Evolutionary conservation across 2,888 invertebrate species (phyloP).

Genomic region (Cheiracanthium punctorium): DNA sequence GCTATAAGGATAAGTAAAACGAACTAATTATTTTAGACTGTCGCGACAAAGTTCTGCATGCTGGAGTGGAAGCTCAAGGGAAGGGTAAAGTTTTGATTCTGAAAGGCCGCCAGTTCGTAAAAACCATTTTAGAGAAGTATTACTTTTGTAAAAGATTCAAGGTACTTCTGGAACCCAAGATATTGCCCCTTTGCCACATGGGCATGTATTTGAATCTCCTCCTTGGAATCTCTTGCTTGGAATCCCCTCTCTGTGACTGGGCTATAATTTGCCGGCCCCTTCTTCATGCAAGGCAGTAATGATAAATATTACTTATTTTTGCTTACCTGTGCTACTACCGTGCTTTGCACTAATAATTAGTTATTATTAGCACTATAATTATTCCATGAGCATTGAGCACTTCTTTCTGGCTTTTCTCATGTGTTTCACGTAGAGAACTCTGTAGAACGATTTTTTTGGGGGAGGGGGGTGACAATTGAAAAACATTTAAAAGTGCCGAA

Average conservation of each 20-base stretch:
- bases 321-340: not conserved
- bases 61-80: not conserved
- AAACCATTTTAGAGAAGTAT: not conserved
- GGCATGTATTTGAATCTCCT: not conserved
- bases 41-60: not conserved
- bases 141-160: not conserved
- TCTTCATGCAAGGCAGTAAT: not conserved
- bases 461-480: not conserved
- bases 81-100: not conserved
- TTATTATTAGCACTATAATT: no score
- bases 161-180: not conserved
- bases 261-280: no score
- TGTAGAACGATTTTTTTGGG: not conserved
- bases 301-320: not conserved
- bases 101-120: not conserved
- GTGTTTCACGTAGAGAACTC: not conserved
- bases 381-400: not conserved
- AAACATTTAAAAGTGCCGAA: not conserved
- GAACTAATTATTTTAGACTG: not conserved
- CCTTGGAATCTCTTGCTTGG: no score
- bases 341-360: not conserved
- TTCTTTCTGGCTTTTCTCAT: no score
- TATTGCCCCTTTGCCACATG: not conserved
- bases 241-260: no score
- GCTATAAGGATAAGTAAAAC: not conserved